A percentile compares a stretch with the other conserved stretches of the same genome.
Conservation (phyloP, 37 sponge, comb jelly and placozoan species). For the Tethya wilhelma region DNA sequence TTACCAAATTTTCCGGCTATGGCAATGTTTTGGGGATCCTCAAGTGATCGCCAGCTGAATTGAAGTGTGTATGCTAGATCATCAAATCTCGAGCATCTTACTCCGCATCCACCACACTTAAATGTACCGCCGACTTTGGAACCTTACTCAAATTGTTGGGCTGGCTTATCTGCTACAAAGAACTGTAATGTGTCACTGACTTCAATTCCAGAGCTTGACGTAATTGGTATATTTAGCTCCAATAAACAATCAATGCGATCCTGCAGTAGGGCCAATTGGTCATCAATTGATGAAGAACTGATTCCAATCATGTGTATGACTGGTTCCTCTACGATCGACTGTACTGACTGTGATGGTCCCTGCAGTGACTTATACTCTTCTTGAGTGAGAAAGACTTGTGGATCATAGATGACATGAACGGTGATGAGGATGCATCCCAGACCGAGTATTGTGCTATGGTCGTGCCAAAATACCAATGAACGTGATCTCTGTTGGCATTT, state of each 20-base stretch:
- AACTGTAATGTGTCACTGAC: too few species aligned
- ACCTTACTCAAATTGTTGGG: too few species aligned
- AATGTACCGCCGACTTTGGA: too few species aligned
- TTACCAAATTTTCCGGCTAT: background rate
- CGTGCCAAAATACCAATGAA: background rate
- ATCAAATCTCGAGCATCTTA: too few species aligned
- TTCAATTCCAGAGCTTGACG: too few species aligned
- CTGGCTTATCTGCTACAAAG: too few species aligned
- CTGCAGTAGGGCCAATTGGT: slow-evolving; percentile 18
- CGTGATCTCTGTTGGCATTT: background rate
- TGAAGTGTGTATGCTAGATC: background rate
- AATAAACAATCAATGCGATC: slow-evolving; percentile 28
- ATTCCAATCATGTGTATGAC: slow-evolving; percentile 13
- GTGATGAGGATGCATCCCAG: slow-evolving; percentile 24
- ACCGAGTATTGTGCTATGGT: slow-evolving; percentile 6
- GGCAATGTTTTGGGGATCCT: background rate
- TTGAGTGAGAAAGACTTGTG: slow-evolving; percentile 5
- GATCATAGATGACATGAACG: slow-evolving; percentile 9
- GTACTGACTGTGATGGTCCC: background rate
- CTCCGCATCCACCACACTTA: too few species aligned
- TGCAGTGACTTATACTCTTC: background rate
- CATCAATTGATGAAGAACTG: slow-evolving; percentile 14
- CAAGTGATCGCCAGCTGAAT: background rate
- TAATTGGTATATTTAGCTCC: too few species aligned
- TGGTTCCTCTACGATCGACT: slow-evolving; percentile 4